phyloP scores from a whole-genome alignment of 2,888 invertebrate species.

The Troglohyphantes excavatus region DNA sequence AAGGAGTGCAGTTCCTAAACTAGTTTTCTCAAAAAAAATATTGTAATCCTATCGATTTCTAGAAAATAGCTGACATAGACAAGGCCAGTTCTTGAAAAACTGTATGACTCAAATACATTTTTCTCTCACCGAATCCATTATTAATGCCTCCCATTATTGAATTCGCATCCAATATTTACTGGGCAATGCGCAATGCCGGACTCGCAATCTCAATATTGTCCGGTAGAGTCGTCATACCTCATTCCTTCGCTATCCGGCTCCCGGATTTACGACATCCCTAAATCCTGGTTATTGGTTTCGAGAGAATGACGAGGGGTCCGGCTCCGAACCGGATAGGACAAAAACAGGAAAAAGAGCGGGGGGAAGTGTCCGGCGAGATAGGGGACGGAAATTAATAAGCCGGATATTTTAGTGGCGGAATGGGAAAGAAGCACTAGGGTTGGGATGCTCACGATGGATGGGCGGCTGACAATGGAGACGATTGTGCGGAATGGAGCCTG shows the following conservation, averaged over 20 bases:
- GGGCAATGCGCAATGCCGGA: not conserved
- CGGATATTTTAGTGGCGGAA: slow-evolving; percentile 72
- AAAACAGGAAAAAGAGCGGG: slow-evolving; percentile 91
- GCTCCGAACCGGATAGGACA: slow-evolving; percentile 90
- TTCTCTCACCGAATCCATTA: not conserved
- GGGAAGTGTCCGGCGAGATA: slow-evolving; percentile 72
- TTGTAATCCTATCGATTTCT: no score
- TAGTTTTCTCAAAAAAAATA: no score
- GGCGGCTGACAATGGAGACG: no score
- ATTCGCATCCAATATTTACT: slow-evolving; percentile 9
- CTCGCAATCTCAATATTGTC: not conserved
- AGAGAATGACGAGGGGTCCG: slow-evolving; percentile 27
- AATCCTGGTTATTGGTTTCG: slow-evolving; percentile 74
- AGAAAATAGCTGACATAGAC: no score
- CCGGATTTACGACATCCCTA: slow-evolving; percentile 64
- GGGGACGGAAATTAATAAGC: slow-evolving; percentile 73
- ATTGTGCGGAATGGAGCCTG: no score
- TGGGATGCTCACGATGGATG: no score
- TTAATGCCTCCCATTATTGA: slow-evolving; percentile 1
- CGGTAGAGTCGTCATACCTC: slow-evolving; percentile 1
- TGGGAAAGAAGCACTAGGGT: slow-evolving; percentile 38
- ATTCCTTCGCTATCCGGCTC: not conserved
- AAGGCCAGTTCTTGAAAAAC: no score
- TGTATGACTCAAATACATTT: no score
- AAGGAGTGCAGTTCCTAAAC: no score